Percentiles rank a stretch among this genome's conserved stretches.
phyloP scores from a whole-genome alignment of 2,888 invertebrate genomes.

The Dinocampus coccinellae region DNA sequence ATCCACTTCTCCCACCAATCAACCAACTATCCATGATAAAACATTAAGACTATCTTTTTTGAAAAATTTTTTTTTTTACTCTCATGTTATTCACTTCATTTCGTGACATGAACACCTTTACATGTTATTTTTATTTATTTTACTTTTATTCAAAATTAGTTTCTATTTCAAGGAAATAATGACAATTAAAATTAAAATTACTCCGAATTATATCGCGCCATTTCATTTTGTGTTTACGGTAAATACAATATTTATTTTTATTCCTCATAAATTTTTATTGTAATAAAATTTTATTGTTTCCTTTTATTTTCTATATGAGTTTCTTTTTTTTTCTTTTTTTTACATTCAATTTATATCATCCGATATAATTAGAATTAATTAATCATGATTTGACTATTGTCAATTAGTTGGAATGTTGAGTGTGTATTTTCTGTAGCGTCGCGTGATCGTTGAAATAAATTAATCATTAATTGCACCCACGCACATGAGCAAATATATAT shows the following conservation, averaged over 20 bases:
- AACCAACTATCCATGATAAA: neutral
- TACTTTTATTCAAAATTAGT: neutral
- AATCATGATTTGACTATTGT: neutral
- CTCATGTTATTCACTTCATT: neutral
- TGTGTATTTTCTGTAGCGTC: neutral
- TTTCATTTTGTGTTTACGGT: neutral
- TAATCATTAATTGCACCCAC: constrained; percentile 7
- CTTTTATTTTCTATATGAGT: too few species aligned
- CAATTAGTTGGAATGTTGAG: neutral
- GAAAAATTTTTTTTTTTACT: neutral
- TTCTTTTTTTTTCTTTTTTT: too few species aligned
- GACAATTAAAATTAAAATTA: neutral
- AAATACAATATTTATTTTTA: too few species aligned
- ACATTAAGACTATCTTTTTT: neutral
- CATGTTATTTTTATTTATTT: neutral
- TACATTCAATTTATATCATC: neutral
- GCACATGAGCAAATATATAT: neutral
- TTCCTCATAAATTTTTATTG: too few species aligned
- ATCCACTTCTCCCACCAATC: too few species aligned
- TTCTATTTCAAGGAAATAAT: neutral
- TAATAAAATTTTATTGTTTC: too few species aligned
- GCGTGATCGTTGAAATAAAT: constrained; percentile 5
- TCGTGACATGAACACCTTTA: neutral
- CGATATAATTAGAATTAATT: neutral
- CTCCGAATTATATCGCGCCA: neutral